Percentiles rank a stretch among this genome's conserved stretches.
These are phyloP conservation scores for Nomada flava DNA, from an alignment of 2,888 invertebrate genomes.

Conservation along the genomic window DNA sequence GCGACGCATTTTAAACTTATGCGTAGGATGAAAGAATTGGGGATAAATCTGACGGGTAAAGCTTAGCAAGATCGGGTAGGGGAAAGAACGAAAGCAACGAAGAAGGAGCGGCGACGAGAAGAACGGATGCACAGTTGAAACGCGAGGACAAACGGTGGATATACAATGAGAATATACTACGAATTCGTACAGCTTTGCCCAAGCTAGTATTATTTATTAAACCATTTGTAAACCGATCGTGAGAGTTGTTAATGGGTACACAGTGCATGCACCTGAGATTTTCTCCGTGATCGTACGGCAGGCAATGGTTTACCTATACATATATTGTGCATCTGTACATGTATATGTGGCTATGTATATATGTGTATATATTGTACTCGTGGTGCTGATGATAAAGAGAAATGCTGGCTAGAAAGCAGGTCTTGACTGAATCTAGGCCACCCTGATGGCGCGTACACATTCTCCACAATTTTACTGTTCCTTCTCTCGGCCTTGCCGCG, in stretches of 20 bases:
- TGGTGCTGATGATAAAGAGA: constrained; percentile 83
- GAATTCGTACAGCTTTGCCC: not conserved
- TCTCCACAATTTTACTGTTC: constrained; percentile 83
- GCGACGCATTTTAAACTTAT: not conserved
- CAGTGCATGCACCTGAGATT: constrained; percentile 65
- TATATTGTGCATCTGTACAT: too few species aligned
- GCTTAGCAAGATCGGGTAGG: too few species aligned
- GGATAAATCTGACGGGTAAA: too few species aligned
- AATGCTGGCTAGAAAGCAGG: constrained; percentile 84
- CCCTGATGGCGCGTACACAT: constrained; percentile 81
- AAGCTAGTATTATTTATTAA: constrained; percentile 4
- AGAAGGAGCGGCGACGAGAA: too few species aligned
- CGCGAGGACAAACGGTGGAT: not conserved
- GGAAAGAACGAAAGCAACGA: too few species aligned
- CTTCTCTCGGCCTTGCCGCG: constrained; percentile 78
- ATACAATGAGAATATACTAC: not conserved
- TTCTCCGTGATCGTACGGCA: constrained; percentile 75
- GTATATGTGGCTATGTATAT: too few species aligned
- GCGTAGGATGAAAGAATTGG: too few species aligned
- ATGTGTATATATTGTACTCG: constrained; percentile 50
- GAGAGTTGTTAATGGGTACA: constrained; percentile 17
- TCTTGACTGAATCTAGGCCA: constrained; percentile 84
- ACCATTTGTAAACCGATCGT: constrained; percentile 10
- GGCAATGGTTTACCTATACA: constrained; percentile 73
- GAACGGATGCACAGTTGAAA: not conserved